These are phyloP conservation scores for Mechanitis messenoides DNA, from an alignment of 2,888 invertebrate species.

Conservation along the genomic window DNA sequence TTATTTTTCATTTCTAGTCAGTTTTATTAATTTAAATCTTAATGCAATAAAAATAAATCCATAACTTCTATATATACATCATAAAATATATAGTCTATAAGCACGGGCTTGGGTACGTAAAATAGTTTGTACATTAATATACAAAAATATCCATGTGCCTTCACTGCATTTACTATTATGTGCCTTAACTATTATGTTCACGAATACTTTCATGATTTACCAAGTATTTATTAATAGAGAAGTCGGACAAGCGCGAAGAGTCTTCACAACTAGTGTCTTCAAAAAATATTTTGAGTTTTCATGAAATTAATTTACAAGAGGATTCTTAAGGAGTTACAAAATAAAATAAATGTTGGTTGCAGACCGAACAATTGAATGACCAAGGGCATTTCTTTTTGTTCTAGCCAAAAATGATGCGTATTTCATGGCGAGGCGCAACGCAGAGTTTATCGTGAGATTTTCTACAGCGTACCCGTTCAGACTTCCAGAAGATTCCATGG, in stretches of 20 bases:
- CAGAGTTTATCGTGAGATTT: conserved; percentile 63
- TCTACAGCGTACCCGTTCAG: conserved; percentile 69
- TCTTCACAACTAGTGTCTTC: background rate
- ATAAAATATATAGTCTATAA: too few relatives aligned
- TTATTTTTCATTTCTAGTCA: too few relatives aligned
- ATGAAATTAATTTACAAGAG: conserved; percentile 10
- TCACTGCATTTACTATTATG: too few relatives aligned
- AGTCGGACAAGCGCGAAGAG: background rate
- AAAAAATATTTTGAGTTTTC: background rate
- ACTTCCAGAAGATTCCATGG: conserved; percentile 59
- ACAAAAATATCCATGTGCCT: too few relatives aligned
- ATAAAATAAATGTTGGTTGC: conserved; percentile 17
- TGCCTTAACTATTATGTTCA: too few relatives aligned
- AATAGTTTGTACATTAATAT: too few relatives aligned
- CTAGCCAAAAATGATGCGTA: conserved; percentile 60
- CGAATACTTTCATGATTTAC: background rate
- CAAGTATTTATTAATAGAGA: background rate
- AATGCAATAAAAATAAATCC: too few relatives aligned
- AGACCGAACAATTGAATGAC: conserved; percentile 49
- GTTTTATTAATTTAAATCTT: too few relatives aligned
- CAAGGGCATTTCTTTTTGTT: conserved; percentile 70
- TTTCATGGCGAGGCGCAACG: conserved; percentile 64
- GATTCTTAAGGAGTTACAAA: conserved; percentile 22
- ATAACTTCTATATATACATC: too few relatives aligned
- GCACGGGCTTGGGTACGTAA: too few relatives aligned